Percentiles rank a stretch among this genome's conserved stretches.
These are phyloP conservation scores for Mylabris phalerata DNA, from an alignment of 1,140 invertebrate species.

Conservation along the genomic window DNA sequence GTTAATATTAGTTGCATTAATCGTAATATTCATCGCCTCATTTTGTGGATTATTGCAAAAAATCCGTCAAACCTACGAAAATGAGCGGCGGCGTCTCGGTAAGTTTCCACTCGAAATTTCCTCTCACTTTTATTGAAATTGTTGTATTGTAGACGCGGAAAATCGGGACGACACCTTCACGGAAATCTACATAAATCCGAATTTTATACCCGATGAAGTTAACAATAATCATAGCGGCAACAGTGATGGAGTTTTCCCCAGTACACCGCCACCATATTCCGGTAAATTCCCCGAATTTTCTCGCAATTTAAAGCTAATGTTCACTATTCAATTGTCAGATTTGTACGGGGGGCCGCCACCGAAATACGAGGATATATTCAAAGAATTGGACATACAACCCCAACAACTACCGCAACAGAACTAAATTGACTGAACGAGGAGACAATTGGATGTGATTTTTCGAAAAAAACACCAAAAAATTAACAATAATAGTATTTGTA, in stretches of 20 bases:
- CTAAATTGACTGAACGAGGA: not conserved
- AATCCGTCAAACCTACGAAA: slow-evolving; percentile 5
- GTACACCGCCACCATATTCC: slow-evolving; percentile 6
- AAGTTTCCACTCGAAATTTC: not conserved
- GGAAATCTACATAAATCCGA: slow-evolving; percentile 12
- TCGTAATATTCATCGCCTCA: slow-evolving; percentile 6
- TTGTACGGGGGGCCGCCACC: slow-evolving; percentile 1
- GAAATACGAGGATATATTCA: slow-evolving; percentile 8
- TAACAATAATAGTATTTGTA: not conserved
- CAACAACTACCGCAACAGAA: not conserved
- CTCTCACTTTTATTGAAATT: not conserved
- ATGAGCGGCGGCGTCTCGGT: not conserved
- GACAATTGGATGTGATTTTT: not conserved
- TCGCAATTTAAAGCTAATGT: too few species aligned
- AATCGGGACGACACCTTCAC: not conserved
- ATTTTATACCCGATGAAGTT: not conserved
- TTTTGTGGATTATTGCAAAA: slow-evolving; percentile 8
- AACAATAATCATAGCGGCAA: not conserved
- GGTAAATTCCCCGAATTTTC: not conserved
- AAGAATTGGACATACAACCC: not conserved
- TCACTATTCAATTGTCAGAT: not conserved
- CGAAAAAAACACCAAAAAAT: not conserved
- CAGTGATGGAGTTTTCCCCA: slow-evolving; percentile 4
- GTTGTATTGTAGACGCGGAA: too few species aligned
- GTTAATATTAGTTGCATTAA: not conserved